Evolutionary conservation across 2,888 invertebrate genomes (phyloP).

Genomic region (Erpobdella octoculata): DNA sequence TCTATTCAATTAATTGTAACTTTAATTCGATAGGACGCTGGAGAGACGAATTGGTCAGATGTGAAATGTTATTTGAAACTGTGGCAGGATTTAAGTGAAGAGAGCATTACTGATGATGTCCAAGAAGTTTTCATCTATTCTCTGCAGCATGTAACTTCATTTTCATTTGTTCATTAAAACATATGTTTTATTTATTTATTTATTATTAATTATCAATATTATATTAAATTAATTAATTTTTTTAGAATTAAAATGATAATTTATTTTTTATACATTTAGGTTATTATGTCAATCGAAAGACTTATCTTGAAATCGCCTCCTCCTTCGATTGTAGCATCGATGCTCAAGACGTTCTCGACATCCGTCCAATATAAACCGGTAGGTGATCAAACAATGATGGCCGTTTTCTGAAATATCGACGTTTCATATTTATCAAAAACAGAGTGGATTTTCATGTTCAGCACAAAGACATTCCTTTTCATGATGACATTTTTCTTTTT

Average conservation of each 20-base stretch:
- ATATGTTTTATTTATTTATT: neutral
- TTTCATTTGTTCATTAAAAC: too few species aligned
- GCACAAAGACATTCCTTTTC: too few species aligned
- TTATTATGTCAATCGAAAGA: neutral
- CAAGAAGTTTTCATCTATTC: neutral
- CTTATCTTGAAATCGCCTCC: neutral
- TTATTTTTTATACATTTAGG: neutral
- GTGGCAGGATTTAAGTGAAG: neutral
- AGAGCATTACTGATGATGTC: neutral
- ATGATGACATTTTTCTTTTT: neutral
- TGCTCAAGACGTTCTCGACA: neutral
- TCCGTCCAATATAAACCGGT: neutral
- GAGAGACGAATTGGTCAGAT: too few species aligned
- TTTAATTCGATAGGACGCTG: too few species aligned
- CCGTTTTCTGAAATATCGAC: neutral
- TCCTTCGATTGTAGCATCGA: neutral
- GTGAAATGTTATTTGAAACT: neutral
- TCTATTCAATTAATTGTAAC: too few species aligned
- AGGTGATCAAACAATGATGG: neutral
- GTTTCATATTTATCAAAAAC: too few species aligned
- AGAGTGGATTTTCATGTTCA: too few species aligned
- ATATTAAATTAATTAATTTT: too few species aligned
- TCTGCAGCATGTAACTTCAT: neutral
- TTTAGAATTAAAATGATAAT: too few species aligned
- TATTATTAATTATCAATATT: neutral